Evolutionary conservation across 2,113 vertebrate species (phyloP).

Genomic region (Zapornia atra): DNA sequence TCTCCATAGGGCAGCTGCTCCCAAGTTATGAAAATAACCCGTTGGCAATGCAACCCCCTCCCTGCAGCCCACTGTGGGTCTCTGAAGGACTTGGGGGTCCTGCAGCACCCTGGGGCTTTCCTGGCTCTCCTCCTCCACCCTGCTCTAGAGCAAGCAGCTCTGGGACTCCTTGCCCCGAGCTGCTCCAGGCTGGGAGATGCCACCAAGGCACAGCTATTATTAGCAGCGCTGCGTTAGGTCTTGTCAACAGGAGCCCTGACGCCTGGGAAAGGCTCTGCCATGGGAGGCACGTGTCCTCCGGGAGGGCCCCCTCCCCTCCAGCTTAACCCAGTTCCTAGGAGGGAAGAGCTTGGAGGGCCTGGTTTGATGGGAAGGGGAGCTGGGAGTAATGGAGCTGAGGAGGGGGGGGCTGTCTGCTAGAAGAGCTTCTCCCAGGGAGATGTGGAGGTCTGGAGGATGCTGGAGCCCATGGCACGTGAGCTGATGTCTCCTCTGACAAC

Average conservation of each 20-base stretch:
- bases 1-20: too few relatives aligned
- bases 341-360: background rate
- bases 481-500: background rate
- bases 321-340: background rate
- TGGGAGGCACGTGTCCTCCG: background rate
- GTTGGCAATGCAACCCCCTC: background rate
- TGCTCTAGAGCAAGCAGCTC: accelerated
- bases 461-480: accelerated
- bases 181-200: background rate
- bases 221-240: background rate
- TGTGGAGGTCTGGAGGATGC: background rate
- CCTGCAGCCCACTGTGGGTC: background rate
- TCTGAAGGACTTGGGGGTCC: background rate
- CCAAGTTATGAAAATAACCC: background rate
- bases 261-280: background rate
- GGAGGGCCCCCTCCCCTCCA: accelerated
- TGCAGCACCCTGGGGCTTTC: background rate
- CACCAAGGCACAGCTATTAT: background rate
- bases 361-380: background rate
- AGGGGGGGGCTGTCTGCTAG: background rate
- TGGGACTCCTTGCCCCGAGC: background rate
- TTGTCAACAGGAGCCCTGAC: slow-evolving; percentile 2
- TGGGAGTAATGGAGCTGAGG: background rate
- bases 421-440: background rate
- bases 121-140: background rate